Evolutionary conservation across 2,113 vertebrate species (phyloP).

Genomic region (sheep (Ovis aries)): DNA sequence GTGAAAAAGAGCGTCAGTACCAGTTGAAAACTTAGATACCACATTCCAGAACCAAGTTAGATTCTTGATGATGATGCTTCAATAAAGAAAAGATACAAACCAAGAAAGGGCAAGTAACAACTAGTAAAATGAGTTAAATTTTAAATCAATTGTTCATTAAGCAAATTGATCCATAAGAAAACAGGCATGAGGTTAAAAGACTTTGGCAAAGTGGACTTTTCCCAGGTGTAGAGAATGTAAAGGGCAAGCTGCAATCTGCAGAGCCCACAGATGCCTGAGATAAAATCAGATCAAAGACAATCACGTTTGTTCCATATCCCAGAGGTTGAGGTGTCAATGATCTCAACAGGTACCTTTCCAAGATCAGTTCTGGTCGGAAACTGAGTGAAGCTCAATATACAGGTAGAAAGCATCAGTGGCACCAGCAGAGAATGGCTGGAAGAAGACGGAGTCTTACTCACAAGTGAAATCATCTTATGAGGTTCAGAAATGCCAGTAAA

Average conservation of each 20-base stretch:
- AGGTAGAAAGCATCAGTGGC: not conserved
- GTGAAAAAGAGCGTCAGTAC: not conserved
- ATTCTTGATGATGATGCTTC: not conserved
- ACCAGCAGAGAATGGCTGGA: not conserved
- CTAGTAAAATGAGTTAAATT: not conserved
- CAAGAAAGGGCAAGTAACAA: not conserved
- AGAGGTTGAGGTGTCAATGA: not conserved
- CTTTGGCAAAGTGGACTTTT: slow-evolving; percentile 24
- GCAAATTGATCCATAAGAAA: slow-evolving; percentile 13
- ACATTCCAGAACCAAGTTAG: not conserved
- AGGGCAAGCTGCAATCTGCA: not conserved
- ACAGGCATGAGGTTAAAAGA: slow-evolving; percentile 40
- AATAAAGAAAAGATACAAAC: not conserved
- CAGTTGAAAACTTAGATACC: not conserved
- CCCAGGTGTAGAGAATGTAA: not conserved
- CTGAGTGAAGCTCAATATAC: not conserved
- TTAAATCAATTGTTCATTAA: slow-evolving; percentile 37
- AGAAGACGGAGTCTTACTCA: not conserved
- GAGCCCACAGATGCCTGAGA: not conserved
- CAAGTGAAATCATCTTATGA: not conserved
- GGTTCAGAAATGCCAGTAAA: not conserved
- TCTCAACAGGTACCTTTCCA: not conserved
- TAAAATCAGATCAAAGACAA: not conserved
- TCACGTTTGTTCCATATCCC: not conserved
- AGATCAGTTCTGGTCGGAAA: not conserved